These are phyloP conservation scores for Eutolmus rufibarbis DNA, from an alignment of 2,888 invertebrate genomes.

Conservation along the genomic window DNA sequence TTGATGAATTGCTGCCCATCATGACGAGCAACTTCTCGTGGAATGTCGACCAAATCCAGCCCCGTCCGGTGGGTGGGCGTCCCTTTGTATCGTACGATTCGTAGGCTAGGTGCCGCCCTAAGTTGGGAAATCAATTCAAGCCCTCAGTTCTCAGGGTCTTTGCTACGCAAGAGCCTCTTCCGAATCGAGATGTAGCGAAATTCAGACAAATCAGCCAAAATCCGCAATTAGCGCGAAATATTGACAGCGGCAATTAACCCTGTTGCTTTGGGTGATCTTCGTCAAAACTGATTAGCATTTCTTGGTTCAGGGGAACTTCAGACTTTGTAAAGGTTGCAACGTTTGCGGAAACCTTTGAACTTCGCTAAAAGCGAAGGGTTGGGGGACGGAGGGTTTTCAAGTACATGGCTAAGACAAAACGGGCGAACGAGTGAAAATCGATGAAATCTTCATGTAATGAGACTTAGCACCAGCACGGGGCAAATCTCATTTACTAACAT, in stretches of 20 bases:
- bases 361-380: background rate
- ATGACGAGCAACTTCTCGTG: background rate
- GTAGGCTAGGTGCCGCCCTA: background rate
- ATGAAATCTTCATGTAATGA: background rate
- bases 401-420: background rate
- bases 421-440: slow-evolving; percentile 2
- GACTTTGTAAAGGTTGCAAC: background rate
- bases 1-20: background rate
- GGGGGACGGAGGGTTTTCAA: background rate
- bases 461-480: background rate
- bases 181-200: background rate
- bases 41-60: background rate
- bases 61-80: background rate
- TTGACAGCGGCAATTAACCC: background rate
- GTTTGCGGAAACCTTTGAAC: background rate
- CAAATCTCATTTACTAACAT: slow-evolving; percentile 28
- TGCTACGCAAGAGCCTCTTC: background rate
- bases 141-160: background rate
- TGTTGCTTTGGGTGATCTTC: background rate
- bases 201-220: background rate
- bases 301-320: background rate
- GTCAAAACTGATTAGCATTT: background rate
- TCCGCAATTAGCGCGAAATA: background rate
- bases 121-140: background rate
- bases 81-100: background rate